These are phyloP conservation scores for Capricornis sumatraensis DNA, from an alignment of 2,113 vertebrate genomes.

Conservation along the genomic window DNA sequence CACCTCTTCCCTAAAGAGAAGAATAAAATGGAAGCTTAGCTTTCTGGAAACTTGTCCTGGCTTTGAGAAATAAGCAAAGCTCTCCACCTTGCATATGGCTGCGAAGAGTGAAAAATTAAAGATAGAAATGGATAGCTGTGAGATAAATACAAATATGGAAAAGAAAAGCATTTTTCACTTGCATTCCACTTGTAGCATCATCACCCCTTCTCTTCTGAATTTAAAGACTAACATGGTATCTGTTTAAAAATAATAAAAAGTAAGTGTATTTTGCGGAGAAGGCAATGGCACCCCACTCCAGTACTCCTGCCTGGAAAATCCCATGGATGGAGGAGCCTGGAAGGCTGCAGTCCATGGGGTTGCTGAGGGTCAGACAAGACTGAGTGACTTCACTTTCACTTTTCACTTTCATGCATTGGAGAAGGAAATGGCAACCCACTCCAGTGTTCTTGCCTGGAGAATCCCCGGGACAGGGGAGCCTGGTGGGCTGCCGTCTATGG, in stretches of 20 bases:
- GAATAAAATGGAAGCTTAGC: background rate
- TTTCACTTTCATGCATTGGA: too few relatives aligned
- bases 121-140: slow-evolving; percentile 27
- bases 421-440: too few relatives aligned
- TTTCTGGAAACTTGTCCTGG: background rate
- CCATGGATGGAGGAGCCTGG: too few relatives aligned
- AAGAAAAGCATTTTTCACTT: background rate
- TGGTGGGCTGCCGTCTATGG: too few relatives aligned
- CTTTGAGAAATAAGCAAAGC: background rate
- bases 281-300: too few relatives aligned
- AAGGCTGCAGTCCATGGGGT: too few relatives aligned
- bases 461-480: too few relatives aligned
- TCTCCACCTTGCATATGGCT: background rate
- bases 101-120: slow-evolving; percentile 46
- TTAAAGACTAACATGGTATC: background rate
- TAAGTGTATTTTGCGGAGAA: background rate
- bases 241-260: background rate
- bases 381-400: too few relatives aligned
- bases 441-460: too few relatives aligned
- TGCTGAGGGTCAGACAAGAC: too few relatives aligned
- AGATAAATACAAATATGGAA: slow-evolving; percentile 1
- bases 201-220: background rate
- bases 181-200: slow-evolving; percentile 13
- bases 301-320: too few relatives aligned
- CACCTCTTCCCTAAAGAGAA: background rate